Evolutionary conservation across 2,888 invertebrate genomes (phyloP).

Genomic region (Phyllotreta cruciferae): DNA sequence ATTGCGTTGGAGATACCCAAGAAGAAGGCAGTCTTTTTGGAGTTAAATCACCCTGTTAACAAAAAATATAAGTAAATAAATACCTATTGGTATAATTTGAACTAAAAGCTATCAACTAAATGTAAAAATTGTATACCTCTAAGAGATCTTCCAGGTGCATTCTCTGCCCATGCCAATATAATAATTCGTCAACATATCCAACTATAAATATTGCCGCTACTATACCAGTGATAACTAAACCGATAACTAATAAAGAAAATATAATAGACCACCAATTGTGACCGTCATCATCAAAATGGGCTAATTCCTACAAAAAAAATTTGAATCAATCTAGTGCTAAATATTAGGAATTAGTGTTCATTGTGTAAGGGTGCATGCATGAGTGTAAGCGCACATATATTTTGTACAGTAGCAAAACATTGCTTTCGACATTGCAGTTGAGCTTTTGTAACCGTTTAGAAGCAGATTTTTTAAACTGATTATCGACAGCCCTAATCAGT

Average conservation of each 20-base stretch:
- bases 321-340: background rate
- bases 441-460: too few relatives aligned
- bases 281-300: conserved; percentile 77
- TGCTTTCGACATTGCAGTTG: too few relatives aligned
- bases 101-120: too few relatives aligned
- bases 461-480: too few relatives aligned
- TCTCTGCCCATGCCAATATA: conserved; percentile 87
- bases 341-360: background rate
- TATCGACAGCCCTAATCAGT: too few relatives aligned
- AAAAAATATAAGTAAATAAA: conserved; percentile 7
- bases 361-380: too few relatives aligned
- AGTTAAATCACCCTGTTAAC: conserved; percentile 57
- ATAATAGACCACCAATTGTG: conserved; percentile 91
- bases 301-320: conserved; percentile 70
- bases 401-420: too few relatives aligned
- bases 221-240: conserved; percentile 86
- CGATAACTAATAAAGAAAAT: conserved; percentile 85
- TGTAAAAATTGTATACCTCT: conserved; percentile 61
- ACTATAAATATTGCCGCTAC: conserved; percentile 88
- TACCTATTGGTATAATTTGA: too few relatives aligned
- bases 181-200: conserved; percentile 88
- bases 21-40: conserved; percentile 71
- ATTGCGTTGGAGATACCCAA: conserved; percentile 83
- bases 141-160: conserved; percentile 87
- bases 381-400: too few relatives aligned